Evolutionary conservation across 2,888 invertebrate genomes (phyloP).

Genomic region (Meganola albula): DNA sequence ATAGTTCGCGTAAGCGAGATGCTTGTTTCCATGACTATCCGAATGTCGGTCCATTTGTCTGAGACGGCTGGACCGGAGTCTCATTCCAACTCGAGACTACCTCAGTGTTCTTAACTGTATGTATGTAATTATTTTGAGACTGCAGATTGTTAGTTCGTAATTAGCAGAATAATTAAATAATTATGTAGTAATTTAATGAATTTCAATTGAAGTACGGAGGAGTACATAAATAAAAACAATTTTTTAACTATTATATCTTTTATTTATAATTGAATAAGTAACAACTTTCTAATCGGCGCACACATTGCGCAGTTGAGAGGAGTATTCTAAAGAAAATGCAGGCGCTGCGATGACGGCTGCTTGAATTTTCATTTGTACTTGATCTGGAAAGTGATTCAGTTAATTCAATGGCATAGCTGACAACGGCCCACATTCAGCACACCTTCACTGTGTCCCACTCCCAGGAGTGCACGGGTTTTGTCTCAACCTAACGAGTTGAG

Average conservation of each 20-base stretch:
- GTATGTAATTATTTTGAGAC: conserved; percentile 74
- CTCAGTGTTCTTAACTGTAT: conserved; percentile 64
- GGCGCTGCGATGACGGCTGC: conserved; percentile 62
- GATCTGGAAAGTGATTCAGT: no score
- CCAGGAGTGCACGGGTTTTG: no score
- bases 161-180: conserved; percentile 60
- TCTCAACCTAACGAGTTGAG: no score
- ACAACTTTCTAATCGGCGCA: conserved; percentile 36
- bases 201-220: conserved; percentile 63
- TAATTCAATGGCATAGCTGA: no score
- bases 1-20: conserved; percentile 39
- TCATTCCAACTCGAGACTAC: conserved; percentile 54
- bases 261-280: conserved; percentile 24
- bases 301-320: conserved; percentile 44
- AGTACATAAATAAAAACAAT: conserved; percentile 69
- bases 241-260: conserved; percentile 58
- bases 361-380: conserved; percentile 56
- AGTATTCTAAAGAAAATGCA: conserved; percentile 48
- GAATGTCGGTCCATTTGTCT: conserved; percentile 35
- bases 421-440: no score
- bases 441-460: no score
- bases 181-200: conserved; percentile 65
- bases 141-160: conserved; percentile 75
- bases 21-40: conserved; percentile 41
- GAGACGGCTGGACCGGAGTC: conserved; percentile 38